Evolutionary conservation across 2,888 invertebrate species (phyloP), one percentile per base, ranked within the genome.

Genomic region (Drosophila sordidapex): DNA sequence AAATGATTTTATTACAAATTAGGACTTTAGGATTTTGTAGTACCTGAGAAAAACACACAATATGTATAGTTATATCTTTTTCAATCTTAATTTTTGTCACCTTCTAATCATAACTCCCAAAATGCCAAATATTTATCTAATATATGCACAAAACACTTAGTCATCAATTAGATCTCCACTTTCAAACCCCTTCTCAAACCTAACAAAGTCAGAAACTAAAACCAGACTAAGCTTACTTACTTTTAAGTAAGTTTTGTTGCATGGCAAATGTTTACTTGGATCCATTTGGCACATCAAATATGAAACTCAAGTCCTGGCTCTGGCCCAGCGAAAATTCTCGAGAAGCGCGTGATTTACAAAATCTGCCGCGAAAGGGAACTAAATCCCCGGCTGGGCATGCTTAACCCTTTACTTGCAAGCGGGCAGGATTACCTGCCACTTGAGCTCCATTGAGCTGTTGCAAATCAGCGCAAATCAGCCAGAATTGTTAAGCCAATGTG

Each of bases 361-460:
- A 85, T 81, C 79, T 77, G 74, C 67, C 68, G 66, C 71, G 84
- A 84, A 84, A 87, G 64, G 81, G 71, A 69, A 76, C 74, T 72
- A 87, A 85, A 85, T 87, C 85, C 82, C 15, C 29, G 54, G 56
- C 56, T 56, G 56, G 56, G 57, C 70, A 60, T 72, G 79, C 74
- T 87, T 85, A 87, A 85, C 85, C 85, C 85, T 87, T 87, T 82
- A n/a, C 43, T 69, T 65, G 54, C 35, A 40, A 21, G 21, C 57
- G 21, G 57, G 57, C 43, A 21, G 71, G 87, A 85, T 85, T 87
- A 87, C 85, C 85, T 85, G 85, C 68, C 64, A 72, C 67, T 82
- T 85, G 79, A 87, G 85, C 85, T 77, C 85, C 85, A 85, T 85
- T 87, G 81, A 87, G 83, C 81, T 85, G 85, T 80, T 62, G 84